Evolutionary conservation across 2,113 vertebrate genomes (phyloP), one percentile per base, ranked within the genome.

Genomic region (Mus spicilegus): DNA sequence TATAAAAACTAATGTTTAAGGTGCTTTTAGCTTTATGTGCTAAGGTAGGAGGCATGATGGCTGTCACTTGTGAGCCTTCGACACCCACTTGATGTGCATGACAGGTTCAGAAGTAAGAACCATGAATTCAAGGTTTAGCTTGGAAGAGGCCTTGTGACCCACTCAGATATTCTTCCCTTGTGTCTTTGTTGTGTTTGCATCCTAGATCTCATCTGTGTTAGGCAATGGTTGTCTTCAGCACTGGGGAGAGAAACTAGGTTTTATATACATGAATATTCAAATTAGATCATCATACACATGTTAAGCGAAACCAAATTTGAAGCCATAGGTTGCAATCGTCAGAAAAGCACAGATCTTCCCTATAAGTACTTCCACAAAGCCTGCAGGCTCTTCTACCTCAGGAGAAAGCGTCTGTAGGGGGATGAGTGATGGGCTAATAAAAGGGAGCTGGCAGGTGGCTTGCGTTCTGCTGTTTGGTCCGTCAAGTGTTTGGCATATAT

Each of bases 41-140:
- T n/a, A 72, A 72, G 67, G 19, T 54, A 9, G 36, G n/a, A 88
- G 56, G 30, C 70, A n/a, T 36, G 67, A 20, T 54, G 39, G n/a
- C 19, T 5, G 2, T 26, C 10, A 11, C 67, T 61, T 93, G 12
- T 14, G 0, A 54, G 69, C 9, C 24, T 77, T 17, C 17, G 33
- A 39, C 10, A 9, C 13, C n/a, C 33, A 19, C 5, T 1, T 22
- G 61, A 46, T 11, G 13, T 2, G 0, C 5, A 12, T 4, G 33
- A 28, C 65, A 80, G 54, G 61, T 11, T 24, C 16, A 46, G 87
- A 75, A 46, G 11, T 20, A 82, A 84, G 22, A 73, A 90, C n/a
- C 80, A 6, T 22, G 54, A 69, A n/a, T n/a, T 20, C 17, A 56
- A 39, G 84, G 7, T 72, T 72, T 14, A 14, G 12, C 3, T 30